These are phyloP conservation scores for Trachelus stipa DNA, from an alignment of 2,888 invertebrate species.

Conservation along the genomic window DNA sequence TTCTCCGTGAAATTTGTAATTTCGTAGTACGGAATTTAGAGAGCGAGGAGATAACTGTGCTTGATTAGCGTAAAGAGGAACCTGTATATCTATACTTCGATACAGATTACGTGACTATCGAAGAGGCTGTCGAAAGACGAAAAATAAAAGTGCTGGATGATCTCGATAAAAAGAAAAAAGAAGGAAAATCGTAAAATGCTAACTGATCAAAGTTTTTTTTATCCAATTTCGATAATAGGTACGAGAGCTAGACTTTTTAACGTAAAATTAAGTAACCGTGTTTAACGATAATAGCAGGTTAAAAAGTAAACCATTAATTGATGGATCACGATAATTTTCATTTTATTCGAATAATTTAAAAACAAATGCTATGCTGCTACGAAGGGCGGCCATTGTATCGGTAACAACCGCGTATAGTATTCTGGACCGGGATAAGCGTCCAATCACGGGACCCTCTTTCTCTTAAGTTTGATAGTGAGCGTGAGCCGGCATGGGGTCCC, in stretches of 20 bases:
- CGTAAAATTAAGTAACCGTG: neutral
- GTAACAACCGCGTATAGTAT: conserved; percentile 5
- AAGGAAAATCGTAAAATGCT: neutral
- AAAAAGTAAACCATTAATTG: neutral
- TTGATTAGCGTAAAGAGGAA: neutral
- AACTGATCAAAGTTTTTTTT: neutral
- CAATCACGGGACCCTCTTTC: conserved; percentile 15
- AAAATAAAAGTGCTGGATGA: neutral
- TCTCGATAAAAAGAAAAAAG: neutral
- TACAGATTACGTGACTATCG: neutral
- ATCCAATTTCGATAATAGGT: neutral
- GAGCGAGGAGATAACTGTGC: neutral
- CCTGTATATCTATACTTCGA: neutral
- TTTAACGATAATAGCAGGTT: neutral
- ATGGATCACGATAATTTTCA: neutral
- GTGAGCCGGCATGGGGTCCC: conserved; percentile 2
- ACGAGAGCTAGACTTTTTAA: neutral
- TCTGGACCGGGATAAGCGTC: conserved; percentile 13
- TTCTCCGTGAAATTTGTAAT: neutral
- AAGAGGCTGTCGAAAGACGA: neutral
- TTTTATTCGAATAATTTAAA: neutral
- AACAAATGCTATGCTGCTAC: neutral
- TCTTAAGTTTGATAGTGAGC: conserved; percentile 2
- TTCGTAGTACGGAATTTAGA: neutral
- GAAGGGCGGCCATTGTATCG: conserved; percentile 20